Conservation (phyloP, 2,888 invertebrate species). For the Anagyrus pseudococci region DNA sequence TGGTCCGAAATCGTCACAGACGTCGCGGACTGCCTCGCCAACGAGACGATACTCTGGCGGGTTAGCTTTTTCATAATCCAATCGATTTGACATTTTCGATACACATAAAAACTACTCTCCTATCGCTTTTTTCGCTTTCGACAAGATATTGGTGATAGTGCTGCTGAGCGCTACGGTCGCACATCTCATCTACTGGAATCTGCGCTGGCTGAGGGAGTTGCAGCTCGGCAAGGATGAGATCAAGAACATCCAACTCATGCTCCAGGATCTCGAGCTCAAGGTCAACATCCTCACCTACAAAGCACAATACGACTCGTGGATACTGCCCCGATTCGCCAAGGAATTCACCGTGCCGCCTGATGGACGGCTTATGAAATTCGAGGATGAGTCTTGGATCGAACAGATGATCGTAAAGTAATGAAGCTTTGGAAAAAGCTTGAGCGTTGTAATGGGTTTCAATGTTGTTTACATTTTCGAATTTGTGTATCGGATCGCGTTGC, state of each 20-base stretch:
- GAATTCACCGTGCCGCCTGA: slow-evolving; percentile 3
- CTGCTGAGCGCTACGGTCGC: slow-evolving; percentile 43
- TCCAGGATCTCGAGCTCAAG: slow-evolving; percentile 54
- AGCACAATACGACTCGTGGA: slow-evolving; percentile 56
- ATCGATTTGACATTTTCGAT: not conserved
- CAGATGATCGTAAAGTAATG: too few relatives aligned
- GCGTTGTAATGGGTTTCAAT: too few relatives aligned
- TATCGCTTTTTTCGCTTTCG: slow-evolving; percentile 7
- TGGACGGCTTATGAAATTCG: slow-evolving; percentile 37
- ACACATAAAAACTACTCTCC: not conserved
- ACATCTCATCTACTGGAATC: slow-evolving; percentile 46
- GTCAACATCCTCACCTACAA: slow-evolving; percentile 55
- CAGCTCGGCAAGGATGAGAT: slow-evolving; percentile 43
- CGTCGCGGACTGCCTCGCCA: slow-evolving; percentile 51
- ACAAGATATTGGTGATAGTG: slow-evolving; percentile 45
- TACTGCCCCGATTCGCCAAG: slow-evolving; percentile 37
- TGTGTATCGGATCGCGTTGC: too few relatives aligned
- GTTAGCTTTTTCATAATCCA: slow-evolving; percentile 45
- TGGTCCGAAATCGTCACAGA: slow-evolving; percentile 57
- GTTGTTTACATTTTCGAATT: too few relatives aligned
- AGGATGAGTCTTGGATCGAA: slow-evolving; percentile 49
- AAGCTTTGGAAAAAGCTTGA: too few relatives aligned
- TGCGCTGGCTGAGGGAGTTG: slow-evolving; percentile 38
- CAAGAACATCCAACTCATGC: slow-evolving; percentile 46
- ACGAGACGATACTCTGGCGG: slow-evolving; percentile 49